Percentiles rank a stretch among this genome's conserved stretches.
These are phyloP conservation scores for Ailuropoda melanoleuca DNA, from an alignment of 2,113 vertebrate species.

Conservation along the genomic window DNA sequence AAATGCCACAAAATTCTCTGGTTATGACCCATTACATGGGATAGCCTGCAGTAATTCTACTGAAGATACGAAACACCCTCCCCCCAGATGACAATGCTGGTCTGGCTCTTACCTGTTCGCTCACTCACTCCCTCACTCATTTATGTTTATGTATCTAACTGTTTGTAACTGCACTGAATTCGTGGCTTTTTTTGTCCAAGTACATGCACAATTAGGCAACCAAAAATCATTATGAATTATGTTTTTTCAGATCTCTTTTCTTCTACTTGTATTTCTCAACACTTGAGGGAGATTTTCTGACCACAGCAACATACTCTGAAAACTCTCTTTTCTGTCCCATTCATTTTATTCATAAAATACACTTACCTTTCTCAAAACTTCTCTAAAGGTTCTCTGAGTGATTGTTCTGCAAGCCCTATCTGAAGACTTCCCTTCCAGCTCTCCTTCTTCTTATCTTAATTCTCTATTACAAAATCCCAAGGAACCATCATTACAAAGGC, in stretches of 20 bases:
- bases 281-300: not conserved
- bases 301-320: not conserved
- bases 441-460: not conserved
- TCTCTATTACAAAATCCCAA: not conserved
- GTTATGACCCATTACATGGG: not conserved
- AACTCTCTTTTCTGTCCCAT: not conserved
- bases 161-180: not conserved
- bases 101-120: not conserved
- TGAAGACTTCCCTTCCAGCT: not conserved
- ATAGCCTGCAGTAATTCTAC: not conserved
- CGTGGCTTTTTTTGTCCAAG: not conserved
- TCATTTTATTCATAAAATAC: not conserved
- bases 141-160: not conserved
- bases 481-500: not conserved
- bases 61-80: not conserved
- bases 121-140: not conserved
- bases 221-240: not conserved
- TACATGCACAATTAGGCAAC: not conserved
- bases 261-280: not conserved
- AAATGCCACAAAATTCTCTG: not conserved
- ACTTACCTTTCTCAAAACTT: not conserved
- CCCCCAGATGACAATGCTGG: not conserved
- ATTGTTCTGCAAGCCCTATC: not conserved
- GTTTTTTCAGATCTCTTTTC: not conserved
- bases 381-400: not conserved